Percentiles rank a stretch among this genome's conserved stretches.
These are phyloP conservation scores for Phymorhynchus buccinoides DNA, from an alignment of 1,140 invertebrate genomes.

Conservation along the genomic window DNA sequence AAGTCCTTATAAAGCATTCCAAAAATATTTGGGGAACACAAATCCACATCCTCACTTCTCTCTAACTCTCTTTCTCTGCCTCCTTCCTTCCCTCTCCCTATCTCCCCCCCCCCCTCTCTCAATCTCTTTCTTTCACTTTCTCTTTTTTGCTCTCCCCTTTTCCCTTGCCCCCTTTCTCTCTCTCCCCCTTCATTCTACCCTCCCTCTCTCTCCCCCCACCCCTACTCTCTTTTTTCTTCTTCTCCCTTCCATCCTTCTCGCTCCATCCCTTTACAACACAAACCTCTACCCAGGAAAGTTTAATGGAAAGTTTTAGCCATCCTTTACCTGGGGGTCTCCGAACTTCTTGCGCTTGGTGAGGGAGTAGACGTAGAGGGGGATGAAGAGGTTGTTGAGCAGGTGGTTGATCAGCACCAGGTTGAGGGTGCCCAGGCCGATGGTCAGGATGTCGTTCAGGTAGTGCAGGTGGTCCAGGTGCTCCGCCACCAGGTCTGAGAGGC, in stretches of 20 bases:
- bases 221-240: background rate
- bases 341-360: constrained; percentile 75
- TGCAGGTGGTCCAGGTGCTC: constrained; percentile 98
- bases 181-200: too few relatives aligned
- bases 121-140: too few relatives aligned
- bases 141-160: too few relatives aligned
- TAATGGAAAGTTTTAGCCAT: too few relatives aligned
- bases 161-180: too few relatives aligned
- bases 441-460: constrained; percentile 97
- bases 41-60: too few relatives aligned
- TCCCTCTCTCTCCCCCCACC: too few relatives aligned
- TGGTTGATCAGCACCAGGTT: constrained; percentile 95
- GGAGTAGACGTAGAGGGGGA: constrained; percentile 96
- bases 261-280: background rate
- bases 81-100: too few relatives aligned
- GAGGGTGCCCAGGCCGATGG: constrained; percentile 91
- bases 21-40: too few relatives aligned
- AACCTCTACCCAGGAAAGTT: background rate
- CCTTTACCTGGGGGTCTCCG: constrained; percentile 54
- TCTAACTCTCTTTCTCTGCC: too few relatives aligned
- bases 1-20: too few relatives aligned
- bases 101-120: too few relatives aligned
- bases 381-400: constrained; percentile 91
- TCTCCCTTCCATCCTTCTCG: background rate
- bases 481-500: constrained; percentile 94